Evolutionary conservation across 2,797 vertebrate species (phyloP).

Genomic region (Schizothorax lantsangensis): DNA sequence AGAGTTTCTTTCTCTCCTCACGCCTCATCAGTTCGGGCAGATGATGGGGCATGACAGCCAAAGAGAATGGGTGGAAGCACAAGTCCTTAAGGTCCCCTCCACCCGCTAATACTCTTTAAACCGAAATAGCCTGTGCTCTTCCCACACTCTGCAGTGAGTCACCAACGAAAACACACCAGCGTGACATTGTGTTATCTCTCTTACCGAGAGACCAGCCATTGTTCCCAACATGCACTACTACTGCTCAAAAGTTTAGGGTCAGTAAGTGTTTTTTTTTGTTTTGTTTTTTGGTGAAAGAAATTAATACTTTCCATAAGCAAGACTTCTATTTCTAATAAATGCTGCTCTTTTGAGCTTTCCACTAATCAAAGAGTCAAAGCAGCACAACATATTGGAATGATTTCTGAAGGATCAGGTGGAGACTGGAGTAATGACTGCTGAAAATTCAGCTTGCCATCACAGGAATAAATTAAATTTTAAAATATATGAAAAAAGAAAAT

Average conservation of each 20-base stretch:
- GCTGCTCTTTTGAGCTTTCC: neutral
- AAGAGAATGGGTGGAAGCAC: slow-evolving; percentile 53
- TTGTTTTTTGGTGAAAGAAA: neutral
- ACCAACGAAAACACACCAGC: slow-evolving; percentile 65
- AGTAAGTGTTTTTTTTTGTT: neutral
- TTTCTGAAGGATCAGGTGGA: neutral
- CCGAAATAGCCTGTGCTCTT: slow-evolving; percentile 49
- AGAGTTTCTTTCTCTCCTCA: slow-evolving; percentile 46
- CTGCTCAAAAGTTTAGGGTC: neutral
- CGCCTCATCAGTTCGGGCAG: slow-evolving; percentile 41
- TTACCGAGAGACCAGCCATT: slow-evolving; percentile 60
- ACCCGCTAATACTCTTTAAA: slow-evolving; percentile 50
- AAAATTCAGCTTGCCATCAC: neutral
- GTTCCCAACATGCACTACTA: slow-evolving; percentile 36
- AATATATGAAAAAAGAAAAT: neutral
- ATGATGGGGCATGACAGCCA: slow-evolving; percentile 42
- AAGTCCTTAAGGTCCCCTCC: slow-evolving; percentile 47
- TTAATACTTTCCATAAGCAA: neutral
- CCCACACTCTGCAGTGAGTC: slow-evolving; percentile 62
- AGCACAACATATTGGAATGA: neutral
- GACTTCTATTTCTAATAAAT: neutral
- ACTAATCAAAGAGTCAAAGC: neutral
- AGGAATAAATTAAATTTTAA: neutral
- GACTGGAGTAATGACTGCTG: neutral
- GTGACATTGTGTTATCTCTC: slow-evolving; percentile 64